Base-by-base conservation (phyloP, 2,113 vertebrate genomes). In the Tragelaphus scriptus region DNA sequence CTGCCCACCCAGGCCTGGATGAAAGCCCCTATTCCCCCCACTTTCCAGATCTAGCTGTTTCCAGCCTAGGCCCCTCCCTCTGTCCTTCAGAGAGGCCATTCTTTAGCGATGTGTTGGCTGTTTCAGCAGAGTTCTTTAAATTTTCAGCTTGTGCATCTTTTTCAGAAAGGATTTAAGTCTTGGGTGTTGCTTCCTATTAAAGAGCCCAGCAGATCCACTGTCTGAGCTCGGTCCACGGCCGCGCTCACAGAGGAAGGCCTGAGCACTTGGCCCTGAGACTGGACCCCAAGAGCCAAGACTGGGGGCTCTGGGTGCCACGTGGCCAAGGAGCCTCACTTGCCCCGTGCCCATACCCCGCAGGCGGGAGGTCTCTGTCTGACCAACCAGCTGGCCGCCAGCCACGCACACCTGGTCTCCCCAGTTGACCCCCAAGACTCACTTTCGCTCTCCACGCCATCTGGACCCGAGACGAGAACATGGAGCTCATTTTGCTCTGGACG, bases 331-430 rank as follows among this genome's bases (percentile, higher is more conserved):
- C 85, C 51, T 68, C 10, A 0, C 51, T 5, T 1, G 0, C 6
- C 51, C 51, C 1, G 2, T 10, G 3, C 71, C 44, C 32, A 19
- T 3, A 3, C 49, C 15, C 9, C 88, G 0, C 79, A 97, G 97
- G 91, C 90, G 47, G 75, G 90, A 44, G 96, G 97, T 15, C 82
- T 28, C 49, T 97, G 96, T 96, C 25, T 96, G 28, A 96, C 81
- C 40, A 0, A 75, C 44, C 63, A 32, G 85, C 85, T 97, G 88
- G 85, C 95, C 12, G 0, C 93, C 68, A 97, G 53, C 96, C 47
- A 1, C 0, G 0, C 36, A 2, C 7, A 21, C 81, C 91, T 98
- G 75, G 58, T 95, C 30, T 81, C 87, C 32, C 95, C 95, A 0
- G 15, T 3, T 0, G 97, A 97, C n/a, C 68, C n/a, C 19, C 68